Evolutionary conservation across 2,888 invertebrate species (phyloP), one percentile per base, ranked within the genome.

Genomic region (Girardia tigrina): DNA sequence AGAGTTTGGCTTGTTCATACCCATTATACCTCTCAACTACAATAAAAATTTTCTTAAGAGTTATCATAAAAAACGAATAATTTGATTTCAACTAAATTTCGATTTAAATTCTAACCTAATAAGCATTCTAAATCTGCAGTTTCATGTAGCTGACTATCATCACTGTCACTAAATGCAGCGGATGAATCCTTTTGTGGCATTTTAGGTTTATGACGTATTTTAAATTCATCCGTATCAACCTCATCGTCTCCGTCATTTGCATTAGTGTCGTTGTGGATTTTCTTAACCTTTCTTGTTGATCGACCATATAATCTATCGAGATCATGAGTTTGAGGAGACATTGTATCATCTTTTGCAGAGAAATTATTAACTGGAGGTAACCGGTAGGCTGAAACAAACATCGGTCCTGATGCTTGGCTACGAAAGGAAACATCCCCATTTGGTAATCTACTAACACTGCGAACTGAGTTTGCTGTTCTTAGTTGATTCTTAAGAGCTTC

Each of bases 331-430:
- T 71, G 75, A 12, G 75, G 75, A 71, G 71, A 72, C 69, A 73
- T 28, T 12, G 72, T 74, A 26, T 75, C 75, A 26, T 75, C 75
- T 75, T 74, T 75, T 29, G 71, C 71, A 26, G 75, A 75, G 29
- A 75, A 75, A 36, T 75, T 75, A 36, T 75, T 74, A 12, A 75
- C 42, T 26, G 71, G 28, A 0, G 75, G 75, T 42, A 75, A 71
- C 23, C 42, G 71, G 42, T 75, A 42, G 12, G 71, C 72, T 42
- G 75, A 36, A 14, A 75, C 75, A 56, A 74, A 74, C 74, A 56
- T 42, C 26, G 56, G 74, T 8, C 56, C 56, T 20, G 8, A 20
- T 8, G 56, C 56, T 56, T 56, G 56, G n/a, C 23, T 56, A 56
- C 56, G 56, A 56, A 56, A 56, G n/a, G 56, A 56, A 56, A 56